Percentiles rank a stretch among this genome's conserved stretches.
Evolutionary conservation across 2,113 vertebrate species (phyloP).

Genomic region (Trinectes maculatus): DNA sequence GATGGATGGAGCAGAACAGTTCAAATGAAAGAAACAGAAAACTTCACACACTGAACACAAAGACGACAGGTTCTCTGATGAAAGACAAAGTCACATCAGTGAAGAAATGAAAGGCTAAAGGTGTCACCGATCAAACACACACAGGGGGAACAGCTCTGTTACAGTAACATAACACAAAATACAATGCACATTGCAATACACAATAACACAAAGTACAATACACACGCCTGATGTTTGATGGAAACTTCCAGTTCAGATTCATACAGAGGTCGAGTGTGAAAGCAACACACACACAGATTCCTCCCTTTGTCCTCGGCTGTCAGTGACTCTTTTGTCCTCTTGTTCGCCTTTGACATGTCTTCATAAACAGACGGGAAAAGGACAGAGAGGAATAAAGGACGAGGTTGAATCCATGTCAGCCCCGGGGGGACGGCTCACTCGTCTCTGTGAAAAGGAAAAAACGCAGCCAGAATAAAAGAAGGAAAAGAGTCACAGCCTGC

Average conservation of each 20-base stretch:
- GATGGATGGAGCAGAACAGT: no score
- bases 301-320: constrained; percentile 39
- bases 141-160: no score
- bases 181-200: no score
- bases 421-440: constrained; percentile 12
- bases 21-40: no score
- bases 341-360: constrained; percentile 33
- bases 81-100: no score
- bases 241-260: constrained; percentile 19
- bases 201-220: no score
- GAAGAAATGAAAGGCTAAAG: no score
- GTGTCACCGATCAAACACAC: no score
- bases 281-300: constrained; percentile 18
- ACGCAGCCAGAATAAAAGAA: constrained; percentile 21
- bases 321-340: constrained; percentile 38
- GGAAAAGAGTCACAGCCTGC: constrained; percentile 13
- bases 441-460: constrained; percentile 25
- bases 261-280: not conserved
- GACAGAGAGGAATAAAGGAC: constrained; percentile 20
- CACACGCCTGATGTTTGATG: not conserved
- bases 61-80: no score
- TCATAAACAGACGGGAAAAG: constrained; percentile 39
- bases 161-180: no score
- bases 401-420: constrained; percentile 41
- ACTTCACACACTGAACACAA: no score